Evolutionary conservation across 2,113 vertebrate species (phyloP).

Genomic region (human): DNA sequence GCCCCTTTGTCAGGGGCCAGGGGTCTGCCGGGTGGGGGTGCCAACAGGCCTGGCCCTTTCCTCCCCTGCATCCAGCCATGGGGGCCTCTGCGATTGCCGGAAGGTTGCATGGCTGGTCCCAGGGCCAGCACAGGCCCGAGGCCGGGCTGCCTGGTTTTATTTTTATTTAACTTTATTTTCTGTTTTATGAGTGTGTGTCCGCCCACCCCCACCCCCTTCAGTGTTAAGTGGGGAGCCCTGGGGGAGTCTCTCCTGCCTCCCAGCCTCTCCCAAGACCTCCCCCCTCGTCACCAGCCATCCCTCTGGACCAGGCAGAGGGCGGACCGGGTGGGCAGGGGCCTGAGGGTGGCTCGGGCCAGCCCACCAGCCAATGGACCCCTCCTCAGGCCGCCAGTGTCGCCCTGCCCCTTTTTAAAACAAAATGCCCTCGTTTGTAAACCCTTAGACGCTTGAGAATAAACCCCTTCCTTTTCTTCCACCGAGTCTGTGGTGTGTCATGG

Average conservation of each 20-base stretch:
- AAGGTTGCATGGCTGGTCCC: neutral
- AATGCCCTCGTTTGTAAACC: slow-evolving; percentile 72
- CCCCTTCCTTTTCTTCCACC: slow-evolving; percentile 53
- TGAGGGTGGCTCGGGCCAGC: neutral
- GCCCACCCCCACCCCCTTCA: neutral
- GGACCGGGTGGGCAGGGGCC: neutral
- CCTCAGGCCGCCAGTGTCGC: slow-evolving; percentile 61
- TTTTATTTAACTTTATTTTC: slow-evolving; percentile 75
- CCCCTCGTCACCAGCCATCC: slow-evolving; percentile 52
- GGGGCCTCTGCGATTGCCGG: neutral
- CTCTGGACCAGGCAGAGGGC: slow-evolving; percentile 51
- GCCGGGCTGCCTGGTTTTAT: slow-evolving; percentile 38
- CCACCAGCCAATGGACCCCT: neutral
- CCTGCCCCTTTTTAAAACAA: slow-evolving; percentile 74
- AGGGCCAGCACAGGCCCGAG: neutral
- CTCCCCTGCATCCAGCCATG: neutral
- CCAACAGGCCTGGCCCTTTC: neutral
- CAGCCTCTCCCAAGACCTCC: neutral
- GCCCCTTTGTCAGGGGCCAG: neutral
- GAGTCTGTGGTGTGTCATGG: slow-evolving; percentile 22
- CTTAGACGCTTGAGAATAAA: slow-evolving; percentile 77
- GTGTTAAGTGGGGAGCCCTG: slow-evolving; percentile 39
- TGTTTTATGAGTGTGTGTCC: slow-evolving; percentile 41
- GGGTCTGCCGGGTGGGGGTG: neutral
- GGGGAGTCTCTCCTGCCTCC: neutral